Evolutionary conservation across 2,888 invertebrate species (phyloP).

Genomic region (Stramonita haemastoma): DNA sequence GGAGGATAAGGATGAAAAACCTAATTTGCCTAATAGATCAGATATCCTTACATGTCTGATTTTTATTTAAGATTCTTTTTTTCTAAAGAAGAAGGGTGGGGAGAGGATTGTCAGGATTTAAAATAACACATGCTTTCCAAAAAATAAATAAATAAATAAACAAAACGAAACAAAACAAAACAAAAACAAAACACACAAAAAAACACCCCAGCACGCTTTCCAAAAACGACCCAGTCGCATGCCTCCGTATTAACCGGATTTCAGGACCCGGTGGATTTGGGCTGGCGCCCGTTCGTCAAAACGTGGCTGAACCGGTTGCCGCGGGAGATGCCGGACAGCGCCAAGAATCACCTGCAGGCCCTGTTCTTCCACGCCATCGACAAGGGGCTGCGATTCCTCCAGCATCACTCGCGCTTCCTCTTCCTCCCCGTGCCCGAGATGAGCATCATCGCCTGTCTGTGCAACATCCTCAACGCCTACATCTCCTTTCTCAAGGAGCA

Average conservation of each 20-base stretch:
- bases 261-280: slow-evolving; percentile 76
- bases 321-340: slow-evolving; percentile 73
- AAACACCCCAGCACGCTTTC: too few relatives aligned
- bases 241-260: neutral
- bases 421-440: slow-evolving; percentile 71
- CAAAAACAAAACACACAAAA: too few relatives aligned
- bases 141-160: too few relatives aligned
- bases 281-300: slow-evolving; percentile 75
- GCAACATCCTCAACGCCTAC: slow-evolving; percentile 73
- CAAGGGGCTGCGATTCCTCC: slow-evolving; percentile 71
- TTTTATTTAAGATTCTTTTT: too few relatives aligned
- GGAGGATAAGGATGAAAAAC: too few relatives aligned
- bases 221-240: too few relatives aligned
- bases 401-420: slow-evolving; percentile 64
- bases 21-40: too few relatives aligned
- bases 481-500: slow-evolving; percentile 74
- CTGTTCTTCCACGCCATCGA: slow-evolving; percentile 74
- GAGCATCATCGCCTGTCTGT: slow-evolving; percentile 70
- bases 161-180: too few relatives aligned
- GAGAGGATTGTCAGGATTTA: too few relatives aligned
- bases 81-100: too few relatives aligned
- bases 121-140: too few relatives aligned
- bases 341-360: slow-evolving; percentile 68
- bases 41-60: too few relatives aligned
- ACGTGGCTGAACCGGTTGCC: slow-evolving; percentile 74